A percentile compares a stretch with the other conserved stretches of the same genome.
These are phyloP conservation scores for Corydoras sp. DNA, from an alignment of 2,113 vertebrate species.

Conservation along the genomic window DNA sequence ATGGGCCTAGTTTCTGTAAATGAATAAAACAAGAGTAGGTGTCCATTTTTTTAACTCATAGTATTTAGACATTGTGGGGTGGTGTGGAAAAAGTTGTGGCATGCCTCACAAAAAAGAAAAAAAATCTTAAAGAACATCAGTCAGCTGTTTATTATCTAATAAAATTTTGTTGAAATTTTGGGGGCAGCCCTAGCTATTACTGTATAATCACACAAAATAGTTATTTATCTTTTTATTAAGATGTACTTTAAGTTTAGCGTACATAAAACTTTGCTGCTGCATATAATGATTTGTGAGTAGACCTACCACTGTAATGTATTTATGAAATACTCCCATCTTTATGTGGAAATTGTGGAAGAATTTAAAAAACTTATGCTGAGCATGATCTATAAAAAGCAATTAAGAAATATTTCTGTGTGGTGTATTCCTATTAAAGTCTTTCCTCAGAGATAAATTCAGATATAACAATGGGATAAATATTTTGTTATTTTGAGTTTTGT, in stretches of 20 bases:
- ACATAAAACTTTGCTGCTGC: conserved; percentile 46
- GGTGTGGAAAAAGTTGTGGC: too few species aligned
- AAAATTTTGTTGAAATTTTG: too few species aligned
- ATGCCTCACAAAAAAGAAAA: too few species aligned
- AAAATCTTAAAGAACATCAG: too few species aligned
- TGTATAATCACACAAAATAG: background rate
- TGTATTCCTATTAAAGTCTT: conserved; percentile 57
- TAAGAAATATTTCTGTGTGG: conserved; percentile 27
- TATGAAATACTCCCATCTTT: conserved; percentile 23
- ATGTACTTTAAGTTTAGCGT: background rate
- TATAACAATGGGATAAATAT: conserved; percentile 22
- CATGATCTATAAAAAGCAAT: conserved; percentile 30
- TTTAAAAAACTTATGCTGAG: conserved; percentile 33
- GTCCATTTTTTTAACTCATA: too few species aligned
- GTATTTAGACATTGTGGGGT: too few species aligned
- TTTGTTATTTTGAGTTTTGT: background rate
- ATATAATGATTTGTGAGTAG: conserved; percentile 19
- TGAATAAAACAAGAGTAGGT: too few species aligned
- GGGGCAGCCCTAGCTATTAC: background rate
- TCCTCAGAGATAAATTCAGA: conserved; percentile 56
- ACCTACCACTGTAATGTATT: conserved; percentile 25
- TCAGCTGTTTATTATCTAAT: too few species aligned
- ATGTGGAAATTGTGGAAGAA: conserved; percentile 33
- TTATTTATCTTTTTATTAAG: background rate
- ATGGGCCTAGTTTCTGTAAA: too few species aligned